phyloP scores from a whole-genome alignment of 2,888 invertebrate genomes.

The Philhelius pedissequus region DNA sequence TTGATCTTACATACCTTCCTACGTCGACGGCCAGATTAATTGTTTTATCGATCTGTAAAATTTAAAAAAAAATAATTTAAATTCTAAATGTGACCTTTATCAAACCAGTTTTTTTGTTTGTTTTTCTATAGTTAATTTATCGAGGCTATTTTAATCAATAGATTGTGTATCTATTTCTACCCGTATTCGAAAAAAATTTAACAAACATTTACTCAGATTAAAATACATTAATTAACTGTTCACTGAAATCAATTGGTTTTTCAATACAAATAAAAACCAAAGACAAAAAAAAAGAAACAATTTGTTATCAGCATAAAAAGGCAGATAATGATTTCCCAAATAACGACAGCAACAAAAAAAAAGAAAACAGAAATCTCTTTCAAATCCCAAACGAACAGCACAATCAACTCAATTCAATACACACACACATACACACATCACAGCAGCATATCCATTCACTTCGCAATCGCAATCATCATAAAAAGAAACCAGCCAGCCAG shows the following conservation, averaged over 20 bases:
- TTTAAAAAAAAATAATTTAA: no score
- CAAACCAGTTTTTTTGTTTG: not conserved
- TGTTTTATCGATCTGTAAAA: no score
- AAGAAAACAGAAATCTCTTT: not conserved
- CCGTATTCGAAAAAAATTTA: slow-evolving; percentile 28
- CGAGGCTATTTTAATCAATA: not conserved
- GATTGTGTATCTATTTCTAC: not conserved
- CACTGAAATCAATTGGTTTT: slow-evolving; percentile 45
- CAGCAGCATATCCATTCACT: slow-evolving; percentile 19
- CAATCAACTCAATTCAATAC: not conserved
- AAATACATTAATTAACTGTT: slow-evolving; percentile 29
- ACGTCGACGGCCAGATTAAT: no score
- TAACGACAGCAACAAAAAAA: no score
- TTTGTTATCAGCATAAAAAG: slow-evolving; percentile 22
- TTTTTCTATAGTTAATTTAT: not conserved
- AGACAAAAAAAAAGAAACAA: not conserved
- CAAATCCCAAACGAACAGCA: slow-evolving; percentile 8
- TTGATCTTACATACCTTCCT: no score
- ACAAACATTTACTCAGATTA: slow-evolving; percentile 12
- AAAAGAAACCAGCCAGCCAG: slow-evolving; percentile 55
- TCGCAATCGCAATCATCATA: slow-evolving; percentile 42
- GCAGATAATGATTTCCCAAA: slow-evolving; percentile 13
- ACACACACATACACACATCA: slow-evolving; percentile 10
- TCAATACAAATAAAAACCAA: slow-evolving; percentile 18
- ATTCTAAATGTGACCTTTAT: not conserved